These are phyloP conservation scores for Tenodera sinensis DNA, from an alignment of 2,888 invertebrate species.

Conservation along the genomic window DNA sequence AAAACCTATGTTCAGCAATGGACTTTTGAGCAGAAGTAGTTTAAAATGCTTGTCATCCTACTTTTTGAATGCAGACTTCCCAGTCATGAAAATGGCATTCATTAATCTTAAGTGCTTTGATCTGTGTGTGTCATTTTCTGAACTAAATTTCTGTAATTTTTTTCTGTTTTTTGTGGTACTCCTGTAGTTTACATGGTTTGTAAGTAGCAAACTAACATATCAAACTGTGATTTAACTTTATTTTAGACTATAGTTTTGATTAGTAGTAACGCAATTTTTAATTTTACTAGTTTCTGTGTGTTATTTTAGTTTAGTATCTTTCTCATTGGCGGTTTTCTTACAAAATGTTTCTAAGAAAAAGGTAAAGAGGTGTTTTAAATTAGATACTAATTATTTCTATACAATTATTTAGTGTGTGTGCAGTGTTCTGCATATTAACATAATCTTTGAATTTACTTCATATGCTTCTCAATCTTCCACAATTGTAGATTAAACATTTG, in stretches of 20 bases:
- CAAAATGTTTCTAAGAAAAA: background rate
- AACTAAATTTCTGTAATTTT: background rate
- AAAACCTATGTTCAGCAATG: background rate
- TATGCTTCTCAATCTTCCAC: too few species aligned
- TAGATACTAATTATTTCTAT: too few species aligned
- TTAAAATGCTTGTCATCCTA: background rate
- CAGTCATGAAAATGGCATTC: too few species aligned
- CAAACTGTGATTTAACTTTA: background rate
- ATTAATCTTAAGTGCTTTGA: too few species aligned
- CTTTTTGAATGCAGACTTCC: background rate
- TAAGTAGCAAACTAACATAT: background rate
- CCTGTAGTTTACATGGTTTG: background rate
- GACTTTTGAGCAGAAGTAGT: too few species aligned
- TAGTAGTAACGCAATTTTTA: background rate
- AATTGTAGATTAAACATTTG: too few species aligned
- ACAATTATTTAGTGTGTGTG: too few species aligned
- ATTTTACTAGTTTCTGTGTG: background rate
- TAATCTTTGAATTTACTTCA: too few species aligned
- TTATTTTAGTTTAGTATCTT: background rate
- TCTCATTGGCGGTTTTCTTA: background rate
- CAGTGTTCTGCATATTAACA: too few species aligned
- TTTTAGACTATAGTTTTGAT: background rate
- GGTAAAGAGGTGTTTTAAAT: background rate
- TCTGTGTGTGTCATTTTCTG: background rate
- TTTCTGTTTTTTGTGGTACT: background rate